A percentile compares a stretch with the other conserved stretches of the same genome.
phyloP scores from a whole-genome alignment of 1,140 invertebrate species.

The Pseudachorutes palmiensis region DNA sequence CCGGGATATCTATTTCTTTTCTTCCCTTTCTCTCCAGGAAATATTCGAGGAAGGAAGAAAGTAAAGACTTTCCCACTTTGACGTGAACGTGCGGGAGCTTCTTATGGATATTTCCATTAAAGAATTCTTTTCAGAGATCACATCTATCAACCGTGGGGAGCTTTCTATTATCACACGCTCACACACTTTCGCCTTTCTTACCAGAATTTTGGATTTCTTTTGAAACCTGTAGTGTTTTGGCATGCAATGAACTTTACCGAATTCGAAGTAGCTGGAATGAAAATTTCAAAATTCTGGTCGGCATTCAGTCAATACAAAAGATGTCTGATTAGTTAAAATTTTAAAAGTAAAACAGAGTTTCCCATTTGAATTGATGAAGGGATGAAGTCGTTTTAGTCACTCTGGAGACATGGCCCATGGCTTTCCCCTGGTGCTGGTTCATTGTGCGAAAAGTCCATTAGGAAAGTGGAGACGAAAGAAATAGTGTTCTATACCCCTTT shows the following conservation, averaged over 20 bases:
- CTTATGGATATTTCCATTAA: not conserved
- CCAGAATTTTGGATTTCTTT: no score
- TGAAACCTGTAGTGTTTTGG: no score
- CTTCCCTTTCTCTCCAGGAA: not conserved
- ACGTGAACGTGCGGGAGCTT: not conserved
- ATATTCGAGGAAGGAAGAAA: not conserved
- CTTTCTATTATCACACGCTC: not conserved
- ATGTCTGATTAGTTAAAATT: no score
- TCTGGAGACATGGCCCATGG: no score
- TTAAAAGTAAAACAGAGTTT: no score
- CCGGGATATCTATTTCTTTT: not conserved
- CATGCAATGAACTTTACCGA: no score
- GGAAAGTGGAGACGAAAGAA: constrained; percentile 4
- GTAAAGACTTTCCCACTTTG: not conserved
- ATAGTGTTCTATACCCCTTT: not conserved
- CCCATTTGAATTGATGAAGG: no score
- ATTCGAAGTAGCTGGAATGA: no score
- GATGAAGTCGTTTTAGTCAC: no score
- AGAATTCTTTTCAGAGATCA: not conserved
- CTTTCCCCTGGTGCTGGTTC: not conserved
- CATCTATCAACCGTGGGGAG: not conserved
- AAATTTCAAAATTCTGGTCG: no score
- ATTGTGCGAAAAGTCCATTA: not conserved
- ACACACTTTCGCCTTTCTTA: not conserved
- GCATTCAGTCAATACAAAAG: no score